phyloP scores from a whole-genome alignment of 2,888 invertebrate species.

The Aphidoletes aphidimyza region DNA sequence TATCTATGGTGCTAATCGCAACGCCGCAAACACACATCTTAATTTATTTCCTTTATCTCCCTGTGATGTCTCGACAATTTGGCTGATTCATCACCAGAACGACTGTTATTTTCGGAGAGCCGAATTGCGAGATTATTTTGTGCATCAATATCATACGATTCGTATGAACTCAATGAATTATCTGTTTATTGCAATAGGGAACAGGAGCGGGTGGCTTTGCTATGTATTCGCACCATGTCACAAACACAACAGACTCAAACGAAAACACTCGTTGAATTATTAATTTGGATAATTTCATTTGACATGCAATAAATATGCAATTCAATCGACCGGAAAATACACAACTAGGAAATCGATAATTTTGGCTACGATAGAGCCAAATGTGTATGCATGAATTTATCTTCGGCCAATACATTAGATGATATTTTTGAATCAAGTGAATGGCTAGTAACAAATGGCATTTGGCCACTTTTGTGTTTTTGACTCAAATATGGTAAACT shows the following conservation, averaged over 20 bases:
- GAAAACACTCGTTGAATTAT: not conserved
- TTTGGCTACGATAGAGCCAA: not conserved
- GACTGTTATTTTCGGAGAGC: not conserved
- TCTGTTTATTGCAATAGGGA: conserved; percentile 7
- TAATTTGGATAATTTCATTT: conserved; percentile 55
- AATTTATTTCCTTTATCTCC: conserved; percentile 46
- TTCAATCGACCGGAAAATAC: conserved; percentile 54
- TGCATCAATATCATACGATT: too few relatives aligned
- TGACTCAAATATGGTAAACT: too few relatives aligned
- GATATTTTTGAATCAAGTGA: too few relatives aligned
- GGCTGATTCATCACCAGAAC: conserved; percentile 36
- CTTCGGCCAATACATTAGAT: too few relatives aligned
- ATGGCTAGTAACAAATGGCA: too few relatives aligned
- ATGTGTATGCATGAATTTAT: too few relatives aligned
- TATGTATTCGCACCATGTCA: not conserved
- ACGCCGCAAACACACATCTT: conserved; percentile 37
- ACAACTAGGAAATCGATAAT: conserved; percentile 13
- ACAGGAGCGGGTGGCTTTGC: not conserved
- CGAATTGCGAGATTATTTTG: conserved; percentile 22
- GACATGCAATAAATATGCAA: conserved; percentile 56
- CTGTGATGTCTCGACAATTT: not conserved
- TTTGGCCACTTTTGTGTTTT: too few relatives aligned
- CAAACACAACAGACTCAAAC: not conserved
- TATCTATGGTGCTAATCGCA: not conserved
- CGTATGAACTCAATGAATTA: conserved; percentile 17